Evolutionary conservation across 2,113 vertebrate species (phyloP).

Genomic region (Ascaphus truei): DNA sequence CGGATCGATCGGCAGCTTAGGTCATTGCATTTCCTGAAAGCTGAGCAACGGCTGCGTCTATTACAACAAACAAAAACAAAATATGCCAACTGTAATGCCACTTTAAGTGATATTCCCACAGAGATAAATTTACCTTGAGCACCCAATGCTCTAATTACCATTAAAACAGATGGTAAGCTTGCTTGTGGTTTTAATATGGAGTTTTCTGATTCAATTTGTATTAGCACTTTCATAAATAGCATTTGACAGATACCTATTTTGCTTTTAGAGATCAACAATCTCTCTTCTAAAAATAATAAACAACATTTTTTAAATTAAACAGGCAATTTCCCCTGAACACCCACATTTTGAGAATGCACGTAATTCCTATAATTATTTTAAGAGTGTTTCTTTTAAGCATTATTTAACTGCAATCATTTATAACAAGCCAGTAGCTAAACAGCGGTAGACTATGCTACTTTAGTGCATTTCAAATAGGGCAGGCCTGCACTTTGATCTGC

Average conservation of each 20-base stretch:
- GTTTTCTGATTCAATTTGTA: conserved; percentile 65
- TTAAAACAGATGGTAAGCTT: conserved; percentile 74
- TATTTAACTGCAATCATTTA: conserved; percentile 75
- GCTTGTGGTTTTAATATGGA: conserved; percentile 65
- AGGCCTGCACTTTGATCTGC: conserved; percentile 62
- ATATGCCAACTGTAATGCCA: background rate
- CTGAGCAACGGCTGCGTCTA: no score
- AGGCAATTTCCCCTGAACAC: conserved; percentile 62
- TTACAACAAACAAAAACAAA: conserved; percentile 1
- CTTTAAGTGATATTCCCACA: conserved; percentile 63
- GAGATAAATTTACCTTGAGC: conserved; percentile 69
- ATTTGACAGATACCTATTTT: conserved; percentile 64
- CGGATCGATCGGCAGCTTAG: no score
- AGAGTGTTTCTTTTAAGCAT: conserved; percentile 65
- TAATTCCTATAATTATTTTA: conserved; percentile 74
- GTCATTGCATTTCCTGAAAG: no score
- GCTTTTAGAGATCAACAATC: conserved; percentile 53
- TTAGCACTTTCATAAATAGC: conserved; percentile 71
- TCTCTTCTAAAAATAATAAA: background rate
- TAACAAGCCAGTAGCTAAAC: conserved; percentile 62
- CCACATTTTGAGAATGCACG: conserved; percentile 62
- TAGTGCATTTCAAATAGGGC: conserved; percentile 65
- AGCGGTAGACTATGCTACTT: conserved; percentile 60
- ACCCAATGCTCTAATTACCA: conserved; percentile 69
- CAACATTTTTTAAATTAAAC: conserved; percentile 68